phyloP scores from a whole-genome alignment of 2,113 vertebrate genomes.

The Trichechus manatus region DNA sequence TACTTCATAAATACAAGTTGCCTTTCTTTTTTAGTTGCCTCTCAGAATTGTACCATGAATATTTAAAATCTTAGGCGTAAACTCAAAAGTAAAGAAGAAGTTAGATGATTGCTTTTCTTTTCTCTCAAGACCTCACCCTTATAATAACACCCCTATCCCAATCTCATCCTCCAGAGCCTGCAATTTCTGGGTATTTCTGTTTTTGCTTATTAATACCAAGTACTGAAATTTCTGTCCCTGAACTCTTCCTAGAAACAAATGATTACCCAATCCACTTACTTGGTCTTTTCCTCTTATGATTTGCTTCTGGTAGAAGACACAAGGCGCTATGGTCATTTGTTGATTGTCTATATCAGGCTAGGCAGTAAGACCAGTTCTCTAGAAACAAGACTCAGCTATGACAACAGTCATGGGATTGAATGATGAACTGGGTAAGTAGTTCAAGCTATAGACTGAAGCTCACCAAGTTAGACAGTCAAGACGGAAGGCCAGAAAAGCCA shows the following conservation, averaged over 20 bases:
- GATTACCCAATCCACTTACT: slow-evolving; percentile 33
- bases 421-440: neutral
- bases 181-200: neutral
- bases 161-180: neutral
- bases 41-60: neutral
- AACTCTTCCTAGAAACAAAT: neutral
- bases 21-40: neutral
- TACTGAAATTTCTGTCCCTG: neutral
- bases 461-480: neutral
- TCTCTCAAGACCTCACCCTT: neutral
- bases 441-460: neutral
- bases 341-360: neutral
- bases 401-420: neutral
- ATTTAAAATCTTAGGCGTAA: neutral
- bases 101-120: neutral
- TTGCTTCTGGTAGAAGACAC: neutral
- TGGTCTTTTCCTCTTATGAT: slow-evolving; percentile 26
- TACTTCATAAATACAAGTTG: neutral
- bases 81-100: neutral
- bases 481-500: slow-evolving; percentile 1
- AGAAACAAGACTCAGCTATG: neutral
- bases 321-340: neutral
- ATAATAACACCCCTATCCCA: neutral
- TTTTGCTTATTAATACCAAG: neutral
- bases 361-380: neutral